These are phyloP conservation scores for Tyrannus savana DNA, from an alignment of 2,113 vertebrate genomes.

Conservation along the genomic window DNA sequence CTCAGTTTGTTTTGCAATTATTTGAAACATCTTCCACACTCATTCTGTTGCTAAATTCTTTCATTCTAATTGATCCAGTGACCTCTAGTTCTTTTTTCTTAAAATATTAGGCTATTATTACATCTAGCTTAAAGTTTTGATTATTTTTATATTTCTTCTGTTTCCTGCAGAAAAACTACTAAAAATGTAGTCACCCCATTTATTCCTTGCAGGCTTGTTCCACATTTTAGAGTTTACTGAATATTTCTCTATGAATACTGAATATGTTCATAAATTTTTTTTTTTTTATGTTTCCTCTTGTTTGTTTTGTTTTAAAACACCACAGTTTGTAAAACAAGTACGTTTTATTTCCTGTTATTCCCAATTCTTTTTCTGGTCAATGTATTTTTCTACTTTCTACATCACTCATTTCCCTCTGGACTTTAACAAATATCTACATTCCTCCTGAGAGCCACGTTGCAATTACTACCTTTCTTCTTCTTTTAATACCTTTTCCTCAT, in stretches of 20 bases:
- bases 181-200: not conserved
- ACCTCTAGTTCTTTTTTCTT: not conserved
- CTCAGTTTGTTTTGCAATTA: not conserved
- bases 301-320: not conserved
- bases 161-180: not conserved
- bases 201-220: not conserved
- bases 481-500: not conserved
- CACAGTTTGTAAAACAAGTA: not conserved
- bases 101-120: not conserved
- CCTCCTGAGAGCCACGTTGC: not conserved
- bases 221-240: not conserved
- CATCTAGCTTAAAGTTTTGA: not conserved
- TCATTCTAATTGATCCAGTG: not conserved
- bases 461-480: not conserved
- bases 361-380: not conserved
- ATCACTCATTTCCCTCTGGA: not conserved
- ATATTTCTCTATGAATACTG: not conserved
- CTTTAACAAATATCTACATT: not conserved
- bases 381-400: not conserved
- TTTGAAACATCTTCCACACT: not conserved
- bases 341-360: not conserved
- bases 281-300: not conserved
- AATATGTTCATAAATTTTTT: not conserved
- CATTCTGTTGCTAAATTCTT: not conserved
- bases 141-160: not conserved